phyloP scores from a whole-genome alignment of 2,113 vertebrate species.

The Callaeas wilsoni region DNA sequence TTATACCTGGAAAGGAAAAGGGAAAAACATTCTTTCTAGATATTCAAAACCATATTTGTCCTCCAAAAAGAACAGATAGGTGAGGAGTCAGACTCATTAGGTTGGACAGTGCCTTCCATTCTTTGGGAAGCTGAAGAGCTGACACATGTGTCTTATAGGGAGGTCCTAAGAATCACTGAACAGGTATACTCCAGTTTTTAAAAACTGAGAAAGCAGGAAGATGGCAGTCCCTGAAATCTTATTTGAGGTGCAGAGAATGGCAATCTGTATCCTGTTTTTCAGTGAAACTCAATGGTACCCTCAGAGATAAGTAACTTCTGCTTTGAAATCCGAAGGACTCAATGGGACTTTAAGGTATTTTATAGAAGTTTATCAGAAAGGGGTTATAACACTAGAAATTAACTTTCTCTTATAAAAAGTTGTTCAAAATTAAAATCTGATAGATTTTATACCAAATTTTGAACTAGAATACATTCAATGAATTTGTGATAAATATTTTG shows the following conservation, averaged over 20 bases:
- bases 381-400: background rate
- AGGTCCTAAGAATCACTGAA: background rate
- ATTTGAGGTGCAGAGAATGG: background rate
- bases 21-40: background rate
- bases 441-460: background rate
- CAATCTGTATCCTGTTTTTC: background rate
- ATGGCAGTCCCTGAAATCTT: background rate
- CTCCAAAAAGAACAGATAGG: background rate
- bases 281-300: background rate
- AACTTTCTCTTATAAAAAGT: background rate
- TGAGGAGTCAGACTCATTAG: background rate
- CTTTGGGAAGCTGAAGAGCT: background rate
- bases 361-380: background rate
- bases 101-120: background rate
- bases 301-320: background rate
- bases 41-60: background rate
- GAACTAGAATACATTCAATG: background rate
- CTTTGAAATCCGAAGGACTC: background rate
- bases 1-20: background rate
- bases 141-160: fast-evolving
- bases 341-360: background rate
- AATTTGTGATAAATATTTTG: background rate
- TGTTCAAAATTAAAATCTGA: background rate
- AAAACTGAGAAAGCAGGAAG: background rate
- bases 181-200: background rate